A percentile compares a stretch with the other conserved stretches of the same genome.
phyloP scores from a whole-genome alignment of 2,888 invertebrate genomes.

The Chromoteleia sp. region DNA sequence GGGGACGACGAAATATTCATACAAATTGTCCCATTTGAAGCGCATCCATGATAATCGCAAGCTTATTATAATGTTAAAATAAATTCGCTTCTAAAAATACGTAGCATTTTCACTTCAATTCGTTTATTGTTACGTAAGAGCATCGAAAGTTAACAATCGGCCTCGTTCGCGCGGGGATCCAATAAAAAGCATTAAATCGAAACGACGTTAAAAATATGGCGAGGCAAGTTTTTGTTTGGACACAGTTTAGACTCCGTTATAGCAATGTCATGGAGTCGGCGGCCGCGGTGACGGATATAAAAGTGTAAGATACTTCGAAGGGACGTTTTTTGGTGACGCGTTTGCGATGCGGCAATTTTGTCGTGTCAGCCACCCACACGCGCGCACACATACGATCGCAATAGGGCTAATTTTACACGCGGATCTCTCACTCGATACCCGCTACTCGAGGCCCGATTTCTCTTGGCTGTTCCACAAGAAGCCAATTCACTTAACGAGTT shows the following conservation, averaged over 20 bases:
- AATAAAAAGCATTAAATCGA: too few relatives aligned
- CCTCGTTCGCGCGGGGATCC: too few relatives aligned
- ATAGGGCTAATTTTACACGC: conserved; percentile 76
- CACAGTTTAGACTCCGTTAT: background rate
- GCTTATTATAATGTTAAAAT: too few relatives aligned
- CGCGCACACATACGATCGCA: conserved; percentile 44
- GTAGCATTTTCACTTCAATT: too few relatives aligned
- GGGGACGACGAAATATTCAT: too few relatives aligned
- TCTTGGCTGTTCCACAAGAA: conserved; percentile 68
- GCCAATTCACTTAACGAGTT: conserved; percentile 60
- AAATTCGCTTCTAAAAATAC: too few relatives aligned
- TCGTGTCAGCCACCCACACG: conserved; percentile 56
- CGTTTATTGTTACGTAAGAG: too few relatives aligned
- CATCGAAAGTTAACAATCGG: too few relatives aligned
- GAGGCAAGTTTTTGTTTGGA: background rate
- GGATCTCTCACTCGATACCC: conserved; percentile 72
- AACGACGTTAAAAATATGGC: background rate
- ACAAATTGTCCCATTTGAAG: too few relatives aligned
- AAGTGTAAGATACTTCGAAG: conserved; percentile 15
- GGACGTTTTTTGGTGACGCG: conserved; percentile 31
- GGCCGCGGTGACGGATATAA: conserved; percentile 24
- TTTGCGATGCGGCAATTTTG: conserved; percentile 25
- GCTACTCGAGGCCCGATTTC: conserved; percentile 78
- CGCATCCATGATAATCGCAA: too few relatives aligned
- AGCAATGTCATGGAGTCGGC: background rate